These are phyloP conservation scores for Apostichopus californicus DNA, from an alignment of 35 echinoderm and acorn worm species.

Conservation along the genomic window DNA sequence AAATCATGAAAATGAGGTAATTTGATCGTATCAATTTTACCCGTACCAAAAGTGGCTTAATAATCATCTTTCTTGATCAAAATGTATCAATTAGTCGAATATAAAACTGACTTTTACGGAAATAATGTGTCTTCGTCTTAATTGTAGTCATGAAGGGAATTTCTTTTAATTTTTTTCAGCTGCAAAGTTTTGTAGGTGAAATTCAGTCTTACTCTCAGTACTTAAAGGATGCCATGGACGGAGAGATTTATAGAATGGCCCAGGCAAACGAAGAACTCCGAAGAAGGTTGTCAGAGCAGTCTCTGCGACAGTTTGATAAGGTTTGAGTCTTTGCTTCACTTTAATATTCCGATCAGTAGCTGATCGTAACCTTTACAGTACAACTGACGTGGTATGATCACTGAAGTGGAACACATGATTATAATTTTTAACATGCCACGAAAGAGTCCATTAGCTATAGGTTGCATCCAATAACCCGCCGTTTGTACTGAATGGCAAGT, in stretches of 20 bases:
- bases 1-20: not conserved
- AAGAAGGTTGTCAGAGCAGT: conserved; percentile 11
- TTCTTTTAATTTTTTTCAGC: not conserved
- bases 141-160: not conserved
- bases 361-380: not conserved
- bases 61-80: no score
- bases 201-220: not conserved
- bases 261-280: conserved; percentile 14
- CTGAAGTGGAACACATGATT: no score
- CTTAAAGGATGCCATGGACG: not conserved
- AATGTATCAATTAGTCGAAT: no score
- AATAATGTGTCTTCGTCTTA: not conserved
- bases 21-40: no score
- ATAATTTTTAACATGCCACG: no score
- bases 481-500: no score
- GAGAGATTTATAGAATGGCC: conserved; percentile 4
- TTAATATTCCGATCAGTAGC: not conserved
- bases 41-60: no score
- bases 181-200: not conserved
- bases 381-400: no score
- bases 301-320: conserved; percentile 23
- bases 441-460: no score
- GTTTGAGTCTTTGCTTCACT: not conserved
- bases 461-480: no score
- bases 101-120: no score